A percentile compares a stretch with the other conserved stretches of the same genome.
Conservation (phyloP, 2,888 invertebrate genomes). For the Eurois occulta region DNA sequence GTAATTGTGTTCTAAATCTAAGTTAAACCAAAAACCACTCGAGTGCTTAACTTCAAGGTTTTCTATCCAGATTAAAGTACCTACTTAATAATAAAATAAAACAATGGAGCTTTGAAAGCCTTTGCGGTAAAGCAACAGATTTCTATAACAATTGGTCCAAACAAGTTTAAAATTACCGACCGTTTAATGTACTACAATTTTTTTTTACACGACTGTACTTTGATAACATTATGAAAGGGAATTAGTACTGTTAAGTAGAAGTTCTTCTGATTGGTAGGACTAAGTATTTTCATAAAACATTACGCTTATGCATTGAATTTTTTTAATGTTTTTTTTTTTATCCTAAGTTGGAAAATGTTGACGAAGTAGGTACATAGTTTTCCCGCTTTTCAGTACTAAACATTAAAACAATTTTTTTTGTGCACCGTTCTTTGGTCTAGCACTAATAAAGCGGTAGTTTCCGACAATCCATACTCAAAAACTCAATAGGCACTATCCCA, state of each 20-base stretch:
- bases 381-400: background rate
- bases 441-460: no score
- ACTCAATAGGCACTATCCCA: background rate
- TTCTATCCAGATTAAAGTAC: conserved; percentile 32
- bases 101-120: conserved; percentile 76
- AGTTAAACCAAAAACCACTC: conserved; percentile 22
- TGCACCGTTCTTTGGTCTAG: background rate
- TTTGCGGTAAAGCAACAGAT: conserved; percentile 69
- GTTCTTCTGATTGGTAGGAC: background rate
- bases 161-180: conserved; percentile 73
- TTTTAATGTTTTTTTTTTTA: background rate
- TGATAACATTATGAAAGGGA: conserved; percentile 52
- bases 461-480: background rate
- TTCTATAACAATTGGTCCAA: conserved; percentile 74
- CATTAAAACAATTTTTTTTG: background rate
- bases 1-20: conserved; percentile 24
- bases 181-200: conserved; percentile 57
- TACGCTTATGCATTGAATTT: background rate
- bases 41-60: conserved; percentile 31
- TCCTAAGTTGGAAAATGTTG: background rate
- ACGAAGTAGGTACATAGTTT: background rate
- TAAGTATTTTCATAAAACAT: background rate
- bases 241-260: conserved; percentile 43
- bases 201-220: conserved; percentile 42
- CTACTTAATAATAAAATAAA: conserved; percentile 66